Percentiles rank a stretch among this genome's conserved stretches.
Conservation (phyloP, 2,113 vertebrate species). For the Platycercus adscitus region DNA sequence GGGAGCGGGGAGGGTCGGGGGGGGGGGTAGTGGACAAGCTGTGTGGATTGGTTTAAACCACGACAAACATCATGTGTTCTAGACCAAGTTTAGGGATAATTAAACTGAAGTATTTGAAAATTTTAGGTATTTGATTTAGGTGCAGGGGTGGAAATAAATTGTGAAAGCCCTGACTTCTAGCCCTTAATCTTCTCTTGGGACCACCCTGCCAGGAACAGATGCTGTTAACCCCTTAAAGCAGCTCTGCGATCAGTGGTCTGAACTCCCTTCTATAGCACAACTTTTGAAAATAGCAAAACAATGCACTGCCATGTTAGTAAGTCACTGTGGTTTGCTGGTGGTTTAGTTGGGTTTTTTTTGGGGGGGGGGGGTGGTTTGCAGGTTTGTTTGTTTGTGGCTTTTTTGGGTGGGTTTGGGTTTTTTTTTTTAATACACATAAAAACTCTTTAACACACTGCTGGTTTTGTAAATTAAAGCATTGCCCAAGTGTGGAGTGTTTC, state of each 20-base stretch:
- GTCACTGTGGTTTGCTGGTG: not conserved
- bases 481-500: not conserved
- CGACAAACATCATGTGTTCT: not conserved
- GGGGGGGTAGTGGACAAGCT: no score
- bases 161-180: not conserved
- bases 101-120: rapidly evolving
- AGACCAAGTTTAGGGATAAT: no score
- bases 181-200: rapidly evolving
- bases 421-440: rapidly evolving
- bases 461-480: rapidly evolving
- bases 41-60: no score
- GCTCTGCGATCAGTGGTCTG: rapidly evolving
- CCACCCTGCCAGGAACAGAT: rapidly evolving
- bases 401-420: no score
- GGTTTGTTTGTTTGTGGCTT: not conserved
- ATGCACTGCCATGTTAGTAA: rapidly evolving
- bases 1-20: no score
- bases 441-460: rapidly evolving
- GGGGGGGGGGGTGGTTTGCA: no score
- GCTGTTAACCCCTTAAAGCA: rapidly evolving
- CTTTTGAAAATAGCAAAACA: rapidly evolving
- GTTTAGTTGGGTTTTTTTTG: not conserved
- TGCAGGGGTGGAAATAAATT: not conserved
- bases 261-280: rapidly evolving
- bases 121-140: not conserved